Evolutionary conservation across 64 coral and sea anemone species (phyloP).

Genomic region (Stichodactyla helianthus): DNA sequence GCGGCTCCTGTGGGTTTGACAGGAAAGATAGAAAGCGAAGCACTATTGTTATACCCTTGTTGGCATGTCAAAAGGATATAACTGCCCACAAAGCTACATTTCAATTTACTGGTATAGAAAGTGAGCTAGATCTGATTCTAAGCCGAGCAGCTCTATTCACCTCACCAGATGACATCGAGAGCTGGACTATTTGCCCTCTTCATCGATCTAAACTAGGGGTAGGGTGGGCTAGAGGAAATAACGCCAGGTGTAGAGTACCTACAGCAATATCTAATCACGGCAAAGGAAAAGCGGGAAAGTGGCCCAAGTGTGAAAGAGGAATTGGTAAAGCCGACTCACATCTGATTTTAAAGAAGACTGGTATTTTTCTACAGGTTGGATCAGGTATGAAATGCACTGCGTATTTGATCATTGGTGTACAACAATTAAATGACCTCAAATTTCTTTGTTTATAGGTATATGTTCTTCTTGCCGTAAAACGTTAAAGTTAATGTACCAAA

Average conservation of each 20-base stretch:
- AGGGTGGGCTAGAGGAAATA: constrained; percentile 13
- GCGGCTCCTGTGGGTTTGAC: constrained; percentile 6
- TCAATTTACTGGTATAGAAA: neutral
- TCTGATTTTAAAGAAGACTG: constrained; percentile 26
- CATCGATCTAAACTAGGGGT: constrained; percentile 16
- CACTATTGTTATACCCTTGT: neutral
- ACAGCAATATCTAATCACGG: neutral
- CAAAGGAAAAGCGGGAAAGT: neutral
- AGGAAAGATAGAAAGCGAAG: constrained; percentile 3
- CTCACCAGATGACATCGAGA: neutral
- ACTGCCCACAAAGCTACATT: neutral
- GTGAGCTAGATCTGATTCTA: constrained; percentile 13
- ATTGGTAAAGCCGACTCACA: constrained; percentile 14
- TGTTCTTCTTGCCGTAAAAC: constrained; percentile 4
- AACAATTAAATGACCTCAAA: too few relatives aligned
- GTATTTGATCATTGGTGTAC: neutral
- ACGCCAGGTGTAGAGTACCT: constrained; percentile 12
- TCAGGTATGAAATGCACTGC: neutral
- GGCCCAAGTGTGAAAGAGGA: constrained; percentile 12
- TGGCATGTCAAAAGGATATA: neutral
- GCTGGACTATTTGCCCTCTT: constrained; percentile 12
- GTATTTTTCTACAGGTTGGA: too few relatives aligned
- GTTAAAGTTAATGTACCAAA: neutral
- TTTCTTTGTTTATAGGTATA: neutral
- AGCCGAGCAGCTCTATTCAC: constrained; percentile 17